These are phyloP conservation scores for Erebia palarica DNA, from an alignment of 2,888 invertebrate species.

Conservation along the genomic window DNA sequence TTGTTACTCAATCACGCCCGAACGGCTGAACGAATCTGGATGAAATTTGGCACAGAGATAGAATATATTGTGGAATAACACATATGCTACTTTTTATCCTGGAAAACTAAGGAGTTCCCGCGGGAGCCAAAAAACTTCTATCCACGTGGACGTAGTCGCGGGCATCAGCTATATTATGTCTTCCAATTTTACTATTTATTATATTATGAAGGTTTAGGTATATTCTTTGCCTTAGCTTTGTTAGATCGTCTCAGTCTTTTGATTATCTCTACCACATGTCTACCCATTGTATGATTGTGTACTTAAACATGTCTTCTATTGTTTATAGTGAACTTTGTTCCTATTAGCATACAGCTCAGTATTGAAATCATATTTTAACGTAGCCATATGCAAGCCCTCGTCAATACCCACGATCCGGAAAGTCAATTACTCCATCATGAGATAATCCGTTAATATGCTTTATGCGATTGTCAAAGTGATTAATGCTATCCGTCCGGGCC, in stretches of 20 bases:
- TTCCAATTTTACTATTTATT: too few relatives aligned
- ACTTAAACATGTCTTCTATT: background rate
- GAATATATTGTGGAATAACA: too few relatives aligned
- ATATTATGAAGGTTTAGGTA: background rate
- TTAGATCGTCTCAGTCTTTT: background rate
- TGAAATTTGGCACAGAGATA: too few relatives aligned
- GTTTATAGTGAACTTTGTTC: slow-evolving; percentile 3
- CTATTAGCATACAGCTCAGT: slow-evolving; percentile 5
- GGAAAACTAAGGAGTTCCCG: too few relatives aligned
- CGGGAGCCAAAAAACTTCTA: too few relatives aligned
- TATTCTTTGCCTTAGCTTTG: background rate
- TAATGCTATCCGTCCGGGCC: slow-evolving; percentile 27
- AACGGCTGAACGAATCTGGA: too few relatives aligned
- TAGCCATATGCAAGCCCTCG: slow-evolving; percentile 23
- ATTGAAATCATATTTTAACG: slow-evolving; percentile 25
- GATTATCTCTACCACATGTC: background rate
- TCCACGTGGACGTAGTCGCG: too few relatives aligned
- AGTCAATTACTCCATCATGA: slow-evolving; percentile 42
- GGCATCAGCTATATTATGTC: too few relatives aligned
- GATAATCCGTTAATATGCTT: slow-evolving; percentile 43
- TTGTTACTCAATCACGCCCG: too few relatives aligned
- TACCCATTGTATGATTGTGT: background rate
- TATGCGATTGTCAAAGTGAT: slow-evolving; percentile 37
- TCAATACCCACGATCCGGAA: slow-evolving; percentile 35
- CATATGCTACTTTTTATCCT: too few relatives aligned